A percentile compares a stretch with the other conserved stretches of the same genome.
Evolutionary conservation across 2,888 invertebrate species (phyloP).

Genomic region (Tanytarsus gracilentus): DNA sequence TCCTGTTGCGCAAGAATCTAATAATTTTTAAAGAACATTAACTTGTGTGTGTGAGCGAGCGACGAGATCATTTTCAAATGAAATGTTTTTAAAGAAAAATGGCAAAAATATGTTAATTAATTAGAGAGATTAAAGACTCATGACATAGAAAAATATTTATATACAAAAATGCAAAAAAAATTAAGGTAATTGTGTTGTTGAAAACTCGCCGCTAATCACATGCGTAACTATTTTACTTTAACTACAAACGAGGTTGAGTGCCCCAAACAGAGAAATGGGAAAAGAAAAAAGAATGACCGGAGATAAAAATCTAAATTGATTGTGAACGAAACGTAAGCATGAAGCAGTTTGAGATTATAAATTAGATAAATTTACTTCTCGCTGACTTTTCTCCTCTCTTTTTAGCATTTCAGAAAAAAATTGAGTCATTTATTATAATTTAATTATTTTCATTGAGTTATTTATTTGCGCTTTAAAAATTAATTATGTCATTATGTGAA

Average conservation of each 20-base stretch:
- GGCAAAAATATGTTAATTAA: slow-evolving; percentile 23
- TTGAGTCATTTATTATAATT: slow-evolving; percentile 27
- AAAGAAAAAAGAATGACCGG: background rate
- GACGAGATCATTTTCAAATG: background rate
- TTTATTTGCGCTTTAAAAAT: too few species aligned
- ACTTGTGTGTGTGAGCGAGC: background rate
- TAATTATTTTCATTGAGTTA: slow-evolving; percentile 18
- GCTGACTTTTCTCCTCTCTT: background rate
- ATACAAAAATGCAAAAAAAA: background rate
- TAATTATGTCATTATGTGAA: too few species aligned
- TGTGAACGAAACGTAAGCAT: slow-evolving; percentile 6
- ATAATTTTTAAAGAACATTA: background rate
- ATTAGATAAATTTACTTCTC: slow-evolving; percentile 8
- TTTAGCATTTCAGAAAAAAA: background rate
- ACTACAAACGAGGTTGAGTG: too few species aligned
- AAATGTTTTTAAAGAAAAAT: slow-evolving; percentile 18
- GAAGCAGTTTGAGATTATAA: slow-evolving; percentile 8
- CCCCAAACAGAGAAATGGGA: background rate
- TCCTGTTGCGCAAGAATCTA: slow-evolving; percentile 9
- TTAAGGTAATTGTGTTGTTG: too few species aligned
- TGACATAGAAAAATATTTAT: background rate
- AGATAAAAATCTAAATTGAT: slow-evolving; percentile 21
- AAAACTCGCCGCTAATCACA: too few species aligned
- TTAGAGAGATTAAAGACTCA: background rate
- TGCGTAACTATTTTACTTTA: background rate